These are phyloP conservation scores for Zosterops pallidus DNA, from an alignment of 2,113 vertebrate genomes.

Conservation along the genomic window DNA sequence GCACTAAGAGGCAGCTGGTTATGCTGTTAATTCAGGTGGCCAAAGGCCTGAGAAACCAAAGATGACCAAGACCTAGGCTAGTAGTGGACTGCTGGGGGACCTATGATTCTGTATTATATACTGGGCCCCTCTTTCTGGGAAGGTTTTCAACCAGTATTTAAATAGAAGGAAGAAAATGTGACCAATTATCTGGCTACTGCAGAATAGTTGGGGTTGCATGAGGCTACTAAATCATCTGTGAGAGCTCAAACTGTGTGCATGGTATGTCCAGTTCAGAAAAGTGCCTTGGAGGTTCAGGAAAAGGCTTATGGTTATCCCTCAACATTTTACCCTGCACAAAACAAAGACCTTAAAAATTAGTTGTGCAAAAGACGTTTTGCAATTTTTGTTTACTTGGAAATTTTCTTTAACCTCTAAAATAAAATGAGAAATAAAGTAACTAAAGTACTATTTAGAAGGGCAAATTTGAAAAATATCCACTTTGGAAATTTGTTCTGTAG, in stretches of 20 bases:
- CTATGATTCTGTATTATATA: fast-evolving
- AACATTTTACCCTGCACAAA: neutral
- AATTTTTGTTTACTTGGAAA: neutral
- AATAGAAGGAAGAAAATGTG: neutral
- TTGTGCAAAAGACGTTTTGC: neutral
- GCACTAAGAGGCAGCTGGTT: neutral
- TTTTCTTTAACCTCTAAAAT: neutral
- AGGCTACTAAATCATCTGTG: neutral
- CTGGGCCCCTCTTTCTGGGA: neutral
- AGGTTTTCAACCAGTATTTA: neutral
- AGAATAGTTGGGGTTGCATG: neutral
- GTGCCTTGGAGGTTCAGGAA: neutral
- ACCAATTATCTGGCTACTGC: fast-evolving
- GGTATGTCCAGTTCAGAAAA: neutral
- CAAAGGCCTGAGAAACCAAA: neutral
- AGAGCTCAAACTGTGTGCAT: neutral
- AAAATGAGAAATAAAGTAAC: neutral
- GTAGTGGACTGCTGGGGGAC: neutral
- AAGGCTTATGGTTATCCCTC: neutral
- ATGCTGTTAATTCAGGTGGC: neutral
- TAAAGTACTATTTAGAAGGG: neutral
- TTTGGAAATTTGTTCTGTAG: neutral
- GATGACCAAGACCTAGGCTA: neutral
- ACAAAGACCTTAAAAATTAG: neutral
- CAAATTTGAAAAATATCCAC: neutral